These are phyloP conservation scores for Pseudorhiza aurosa DNA, from an alignment of 30 jellyfish, hydroid and myxozoan genomes.

Conservation along the genomic window DNA sequence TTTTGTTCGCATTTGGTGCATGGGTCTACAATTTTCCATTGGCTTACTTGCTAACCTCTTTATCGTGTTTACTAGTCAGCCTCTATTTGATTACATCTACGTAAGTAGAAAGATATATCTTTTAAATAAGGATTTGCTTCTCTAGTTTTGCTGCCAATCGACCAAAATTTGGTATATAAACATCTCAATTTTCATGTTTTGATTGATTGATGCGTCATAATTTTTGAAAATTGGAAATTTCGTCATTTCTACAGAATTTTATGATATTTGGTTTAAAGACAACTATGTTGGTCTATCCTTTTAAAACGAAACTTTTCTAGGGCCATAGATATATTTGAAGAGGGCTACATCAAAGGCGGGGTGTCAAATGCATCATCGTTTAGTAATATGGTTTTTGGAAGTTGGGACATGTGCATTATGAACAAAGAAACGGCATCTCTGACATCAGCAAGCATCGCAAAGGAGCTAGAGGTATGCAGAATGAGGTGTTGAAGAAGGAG, in stretches of 20 bases:
- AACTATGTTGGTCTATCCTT: too few relatives aligned
- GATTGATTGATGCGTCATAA: too few relatives aligned
- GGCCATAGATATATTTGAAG: slow-evolving; percentile 57
- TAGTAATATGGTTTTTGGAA: slow-evolving; percentile 68
- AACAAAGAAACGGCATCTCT: slow-evolving; percentile 55
- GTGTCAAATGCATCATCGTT: slow-evolving; percentile 31
- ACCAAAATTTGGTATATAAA: too few relatives aligned
- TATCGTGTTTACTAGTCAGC: slow-evolving; percentile 37
- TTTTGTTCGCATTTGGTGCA: slow-evolving; percentile 18
- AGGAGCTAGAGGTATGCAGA: slow-evolving; percentile 67
- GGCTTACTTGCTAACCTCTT: slow-evolving; percentile 52
- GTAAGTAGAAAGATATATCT: slow-evolving; percentile 55
- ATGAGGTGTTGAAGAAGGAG: too few relatives aligned
- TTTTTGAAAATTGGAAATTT: too few relatives aligned
- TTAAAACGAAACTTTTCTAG: background rate
- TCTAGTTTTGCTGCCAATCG: too few relatives aligned
- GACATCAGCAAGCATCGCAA: slow-evolving; percentile 54
- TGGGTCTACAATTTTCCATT: slow-evolving; percentile 66
- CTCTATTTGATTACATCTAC: slow-evolving; percentile 53
- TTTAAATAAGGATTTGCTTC: too few relatives aligned
- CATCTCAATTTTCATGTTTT: too few relatives aligned
- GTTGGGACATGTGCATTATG: slow-evolving; percentile 72
- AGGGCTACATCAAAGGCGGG: slow-evolving; percentile 54
- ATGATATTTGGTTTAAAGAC: too few relatives aligned
- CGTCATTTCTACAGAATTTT: too few relatives aligned